Evolutionary conservation across 2,113 vertebrate species (phyloP).

Genomic region (Caretta caretta): DNA sequence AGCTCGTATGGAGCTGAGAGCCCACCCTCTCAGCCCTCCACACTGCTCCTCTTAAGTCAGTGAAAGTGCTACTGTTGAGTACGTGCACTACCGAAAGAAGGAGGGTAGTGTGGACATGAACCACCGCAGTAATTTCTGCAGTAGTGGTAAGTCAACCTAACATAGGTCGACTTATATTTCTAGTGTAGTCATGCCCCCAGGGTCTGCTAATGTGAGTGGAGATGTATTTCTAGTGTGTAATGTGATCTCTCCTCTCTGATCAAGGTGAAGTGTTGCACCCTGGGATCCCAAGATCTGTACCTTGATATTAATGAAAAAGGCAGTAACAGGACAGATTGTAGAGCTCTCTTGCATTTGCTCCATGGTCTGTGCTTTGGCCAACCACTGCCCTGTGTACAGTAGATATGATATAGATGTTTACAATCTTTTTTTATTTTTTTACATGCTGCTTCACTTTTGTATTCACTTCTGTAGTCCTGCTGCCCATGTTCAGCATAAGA

Average conservation of each 20-base stretch:
- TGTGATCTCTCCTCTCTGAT: background rate
- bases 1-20: no score
- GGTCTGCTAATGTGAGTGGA: background rate
- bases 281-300: background rate
- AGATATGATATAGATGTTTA: accelerated
- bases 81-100: no score
- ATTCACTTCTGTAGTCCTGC: background rate
- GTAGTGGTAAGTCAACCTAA: no score
- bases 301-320: background rate
- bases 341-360: background rate
- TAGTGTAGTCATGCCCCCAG: no score
- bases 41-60: no score
- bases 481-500: background rate
- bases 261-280: background rate
- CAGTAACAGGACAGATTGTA: background rate
- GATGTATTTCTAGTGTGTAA: background rate
- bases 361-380: background rate
- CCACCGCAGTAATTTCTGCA: no score
- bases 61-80: no score
- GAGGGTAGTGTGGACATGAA: no score
- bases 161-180: no score
- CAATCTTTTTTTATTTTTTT: background rate
- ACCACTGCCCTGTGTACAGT: no score
- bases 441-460: background rate
- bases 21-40: no score